Evolutionary conservation across 2,888 invertebrate genomes (phyloP).

Genomic region (Nasonovia ribisnigri): DNA sequence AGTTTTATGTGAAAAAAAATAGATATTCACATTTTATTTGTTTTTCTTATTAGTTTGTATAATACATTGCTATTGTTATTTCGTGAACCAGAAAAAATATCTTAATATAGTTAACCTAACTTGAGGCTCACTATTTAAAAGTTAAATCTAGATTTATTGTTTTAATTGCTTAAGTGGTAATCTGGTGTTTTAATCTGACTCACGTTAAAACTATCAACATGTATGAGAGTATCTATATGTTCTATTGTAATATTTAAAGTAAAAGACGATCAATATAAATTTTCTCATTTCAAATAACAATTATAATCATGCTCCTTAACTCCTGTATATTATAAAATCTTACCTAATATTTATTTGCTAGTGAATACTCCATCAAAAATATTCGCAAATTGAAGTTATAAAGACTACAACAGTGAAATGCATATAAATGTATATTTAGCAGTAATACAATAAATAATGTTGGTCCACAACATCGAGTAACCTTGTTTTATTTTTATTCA

Average conservation of each 20-base stretch:
- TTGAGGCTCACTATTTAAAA: background rate
- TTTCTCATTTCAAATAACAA: background rate
- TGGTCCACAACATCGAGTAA: background rate
- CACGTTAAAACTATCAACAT: background rate
- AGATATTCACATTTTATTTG: background rate
- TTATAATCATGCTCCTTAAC: background rate
- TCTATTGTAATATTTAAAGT: background rate
- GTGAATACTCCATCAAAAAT: background rate
- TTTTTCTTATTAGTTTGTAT: background rate
- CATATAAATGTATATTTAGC: background rate
- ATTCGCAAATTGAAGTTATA: background rate
- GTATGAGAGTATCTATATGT: background rate
- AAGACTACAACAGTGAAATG: background rate
- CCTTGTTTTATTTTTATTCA: constrained; percentile 35
- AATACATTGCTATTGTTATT: background rate
- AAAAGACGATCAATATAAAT: background rate
- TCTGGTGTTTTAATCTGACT: background rate
- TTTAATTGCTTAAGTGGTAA: background rate
- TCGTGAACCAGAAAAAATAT: background rate
- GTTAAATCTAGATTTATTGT: background rate
- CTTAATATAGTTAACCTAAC: background rate
- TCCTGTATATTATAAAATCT: background rate
- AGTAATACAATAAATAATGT: background rate
- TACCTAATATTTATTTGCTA: constrained; percentile 12
- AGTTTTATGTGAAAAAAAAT: background rate